These are phyloP conservation scores for Chaetophractus vellerosus DNA, from an alignment of 2,797 vertebrate species.

Conservation along the genomic window DNA sequence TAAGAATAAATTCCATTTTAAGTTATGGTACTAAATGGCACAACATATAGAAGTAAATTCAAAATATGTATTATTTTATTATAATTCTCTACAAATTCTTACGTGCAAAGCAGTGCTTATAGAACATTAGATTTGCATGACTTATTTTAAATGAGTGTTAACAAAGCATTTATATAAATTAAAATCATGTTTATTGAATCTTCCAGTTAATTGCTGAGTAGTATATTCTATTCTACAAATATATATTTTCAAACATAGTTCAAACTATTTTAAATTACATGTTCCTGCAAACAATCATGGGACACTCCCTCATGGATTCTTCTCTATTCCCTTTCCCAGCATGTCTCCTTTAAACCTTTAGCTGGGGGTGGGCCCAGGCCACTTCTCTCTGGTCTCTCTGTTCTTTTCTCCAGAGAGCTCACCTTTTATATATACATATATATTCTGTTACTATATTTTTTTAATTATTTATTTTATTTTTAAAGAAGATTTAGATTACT, in stretches of 20 bases:
- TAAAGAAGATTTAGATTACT: too few species aligned
- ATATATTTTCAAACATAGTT: slow-evolving; percentile 26
- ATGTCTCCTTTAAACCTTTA: background rate
- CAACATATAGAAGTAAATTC: background rate
- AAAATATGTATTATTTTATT: slow-evolving; percentile 15
- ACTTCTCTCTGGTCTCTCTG: background rate
- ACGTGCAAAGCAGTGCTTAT: background rate
- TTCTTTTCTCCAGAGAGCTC: background rate
- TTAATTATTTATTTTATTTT: too few species aligned
- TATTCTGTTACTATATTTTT: too few species aligned
- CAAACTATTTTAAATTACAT: slow-evolving; percentile 3
- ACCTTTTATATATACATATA: background rate
- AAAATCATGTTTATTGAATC: slow-evolving; percentile 59
- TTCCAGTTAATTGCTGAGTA: slow-evolving; percentile 22
- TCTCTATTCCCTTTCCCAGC: background rate
- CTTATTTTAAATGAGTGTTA: slow-evolving; percentile 50
- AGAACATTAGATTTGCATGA: background rate
- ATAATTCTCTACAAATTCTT: slow-evolving; percentile 3
- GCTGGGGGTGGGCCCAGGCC: background rate
- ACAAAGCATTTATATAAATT: background rate
- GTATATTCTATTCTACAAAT: slow-evolving; percentile 6
- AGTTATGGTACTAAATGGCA: background rate
- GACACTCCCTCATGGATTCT: background rate
- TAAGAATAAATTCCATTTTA: slow-evolving; percentile 44
- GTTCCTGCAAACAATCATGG: background rate